A percentile compares a stretch with the other conserved stretches of the same genome.
Evolutionary conservation across 2,113 vertebrate genomes (phyloP).

Genomic region (Albula glossodonta): DNA sequence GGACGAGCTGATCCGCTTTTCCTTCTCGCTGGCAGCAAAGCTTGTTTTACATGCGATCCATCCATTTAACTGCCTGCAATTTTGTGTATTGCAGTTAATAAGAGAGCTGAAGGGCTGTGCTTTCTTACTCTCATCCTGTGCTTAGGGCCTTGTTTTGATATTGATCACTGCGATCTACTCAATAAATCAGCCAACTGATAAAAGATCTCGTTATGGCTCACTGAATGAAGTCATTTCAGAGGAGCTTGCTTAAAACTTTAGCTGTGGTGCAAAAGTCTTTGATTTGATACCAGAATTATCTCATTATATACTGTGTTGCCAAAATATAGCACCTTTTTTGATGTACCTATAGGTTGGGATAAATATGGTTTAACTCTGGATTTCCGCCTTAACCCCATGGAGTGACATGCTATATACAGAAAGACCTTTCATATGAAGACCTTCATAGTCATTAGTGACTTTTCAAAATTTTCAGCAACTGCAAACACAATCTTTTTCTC

Average conservation of each 20-base stretch:
- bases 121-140: conserved; percentile 9
- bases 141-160: not conserved
- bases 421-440: too few species aligned
- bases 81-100: conserved; percentile 50
- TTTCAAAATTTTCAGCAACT: too few species aligned
- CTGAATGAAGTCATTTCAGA: not conserved
- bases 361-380: too few species aligned
- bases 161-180: not conserved
- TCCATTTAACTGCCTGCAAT: conserved; percentile 42
- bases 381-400: too few species aligned
- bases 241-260: not conserved
- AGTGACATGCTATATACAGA: too few species aligned
- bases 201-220: not conserved
- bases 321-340: not conserved
- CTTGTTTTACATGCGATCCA: conserved; percentile 41
- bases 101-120: conserved; percentile 30
- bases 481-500: too few species aligned
- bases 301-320: not conserved
- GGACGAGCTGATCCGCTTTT: conserved; percentile 41
- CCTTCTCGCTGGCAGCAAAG: not conserved
- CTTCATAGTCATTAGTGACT: too few species aligned
- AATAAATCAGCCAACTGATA: not conserved
- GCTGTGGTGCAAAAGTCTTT: not conserved
- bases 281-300: not conserved
- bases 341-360: too few species aligned